Evolutionary conservation across 2,797 vertebrate species (phyloP), one percentile per base, ranked within the genome.

Genomic region (Acipenser transmontanus): DNA sequence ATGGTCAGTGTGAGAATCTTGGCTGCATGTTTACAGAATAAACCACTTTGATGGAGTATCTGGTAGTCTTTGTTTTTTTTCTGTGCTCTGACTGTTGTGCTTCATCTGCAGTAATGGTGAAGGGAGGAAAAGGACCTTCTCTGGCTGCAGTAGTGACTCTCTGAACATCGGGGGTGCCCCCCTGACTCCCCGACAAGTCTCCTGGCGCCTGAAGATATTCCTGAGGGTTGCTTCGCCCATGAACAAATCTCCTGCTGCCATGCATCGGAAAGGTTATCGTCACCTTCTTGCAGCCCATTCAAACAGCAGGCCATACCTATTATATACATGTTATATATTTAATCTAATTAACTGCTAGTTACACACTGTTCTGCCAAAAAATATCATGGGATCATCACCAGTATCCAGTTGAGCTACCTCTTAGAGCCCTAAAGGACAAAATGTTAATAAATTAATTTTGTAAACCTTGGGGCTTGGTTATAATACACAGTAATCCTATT

Each of bases 131-230:
- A 92, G 95, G 84, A 94, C 93, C 9, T 80, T 92, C 11, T 93
- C 95, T 0, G 81, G 83, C 66, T 96, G 94, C 83, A 97, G 93
- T 89, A 95, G 79, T 0, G 95, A 99, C 75, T 95, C 93, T 13
- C 64, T 97, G 81, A 94, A 84, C 10, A 76, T 78, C 5, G 84
- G 69, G 50, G 90, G 85, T 61, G 81, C 84, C 52, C 74, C 85
- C 0, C 77, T 82, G 63, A 90, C 90, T 63, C 91, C 92, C 63
- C 93, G 92, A 77, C 88, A 94, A 71, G 87, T 99, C 78, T 98
- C 97, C 82, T 99, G 97, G 97, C 91, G 97, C 70, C 95, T 98
- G 84, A 93, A 93, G 84, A 99, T 99, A 85, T 99, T 99, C 84
- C 89, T 98, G 70, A 90, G 94, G 72, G 95, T 99, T n/a, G 96